Base-by-base conservation (phyloP, 2,113 vertebrate species). In the Lophotis ruficrista region DNA sequence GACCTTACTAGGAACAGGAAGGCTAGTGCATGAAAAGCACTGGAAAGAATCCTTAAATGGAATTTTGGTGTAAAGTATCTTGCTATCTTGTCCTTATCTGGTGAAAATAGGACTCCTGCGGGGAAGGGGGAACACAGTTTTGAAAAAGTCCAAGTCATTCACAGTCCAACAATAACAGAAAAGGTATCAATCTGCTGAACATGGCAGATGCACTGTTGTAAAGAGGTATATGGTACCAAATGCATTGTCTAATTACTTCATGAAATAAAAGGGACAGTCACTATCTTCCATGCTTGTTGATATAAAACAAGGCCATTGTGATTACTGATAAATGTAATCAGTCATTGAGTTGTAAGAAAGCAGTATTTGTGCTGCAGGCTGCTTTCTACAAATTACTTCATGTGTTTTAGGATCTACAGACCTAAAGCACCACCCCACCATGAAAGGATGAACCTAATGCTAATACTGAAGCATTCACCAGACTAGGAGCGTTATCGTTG, bases 401-500 rank as follows among this genome's bases (percentile, higher is more conserved):
- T 54, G 51, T 1, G 2, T 10, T 90, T 33, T 54, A 84, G n/a
- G 50, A 76, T 62, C 68, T 60, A 15, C 1, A 66, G 71, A 47
- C 43, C 14, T 31, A 54, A 76, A 79, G 18, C 24, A 83, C 5
- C 57, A 35, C 11, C 33, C 14, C 38, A 65, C 13, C 54, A 19
- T 1, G 4, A 58, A 54, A 78, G 27, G n/a, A 23, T 66, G 16
- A 86, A 51, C 31, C 68, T 57, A 53, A 1, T 11, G 30, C 30
- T 56, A 51, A 72, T n/a, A 33, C 37, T 20, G 27, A 71, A 53
- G 33, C 35, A 24, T 56, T 54, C 20, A 11, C 23, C 35, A 65
- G 27, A 41, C 35, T 15, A 87, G 11, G 10, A 82, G 18, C 1
- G 0, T 33, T 61, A 45, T 7, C 1, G 1, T 5, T 18, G 5